Evolutionary conservation across 2,888 invertebrate genomes (phyloP), one percentile per base, ranked within the genome.

Genomic region (Perithous albicinctus): DNA sequence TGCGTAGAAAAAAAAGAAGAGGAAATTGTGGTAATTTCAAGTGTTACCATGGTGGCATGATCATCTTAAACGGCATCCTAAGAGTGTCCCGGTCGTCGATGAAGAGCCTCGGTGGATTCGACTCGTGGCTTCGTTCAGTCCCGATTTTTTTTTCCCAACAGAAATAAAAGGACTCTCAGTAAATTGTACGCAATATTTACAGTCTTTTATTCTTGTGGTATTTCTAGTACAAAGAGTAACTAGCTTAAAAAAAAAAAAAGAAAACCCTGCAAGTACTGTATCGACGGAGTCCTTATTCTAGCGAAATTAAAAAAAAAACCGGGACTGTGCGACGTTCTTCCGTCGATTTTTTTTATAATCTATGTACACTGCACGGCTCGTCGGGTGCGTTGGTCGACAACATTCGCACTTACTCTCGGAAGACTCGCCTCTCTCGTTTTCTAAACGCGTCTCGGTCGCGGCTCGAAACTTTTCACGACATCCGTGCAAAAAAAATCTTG

Each of bases 361-460:
- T 82, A 82, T 82, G 48, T 82, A 82, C 82, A 82, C 63, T 66
- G 66, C 64, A 54, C 78, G 69, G 38, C 46, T 67, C 54, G 74
- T 73, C 63, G 51, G 43, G 20, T 18, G 61, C 26, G 51, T 70
- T 66, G 63, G 32, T 70, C 69, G 61, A 77, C 70, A 23, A 76
- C 72, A 72, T 80, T 81, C 73, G 59, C 80, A 67, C 35, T 59
- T 15, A 38, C 23, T 77, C 61, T 35, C 61, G 77, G 77, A 81
- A 81, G 80, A 81, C 77, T 63, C 54, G 70, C 75, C 54, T 35
- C 32, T 67, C 23, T 59, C 32, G 15, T 15, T n/a, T n/a, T 15
- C 41, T 20, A 32, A 32, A 23, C 66, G 29, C 35, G 32, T 12
- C 26, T 38, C 7, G n/a, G 10, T 20, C 20, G n/a, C n/a, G 7